Conservation (phyloP, 2,797 vertebrate species). For the Heliangelus exortis region DNA sequence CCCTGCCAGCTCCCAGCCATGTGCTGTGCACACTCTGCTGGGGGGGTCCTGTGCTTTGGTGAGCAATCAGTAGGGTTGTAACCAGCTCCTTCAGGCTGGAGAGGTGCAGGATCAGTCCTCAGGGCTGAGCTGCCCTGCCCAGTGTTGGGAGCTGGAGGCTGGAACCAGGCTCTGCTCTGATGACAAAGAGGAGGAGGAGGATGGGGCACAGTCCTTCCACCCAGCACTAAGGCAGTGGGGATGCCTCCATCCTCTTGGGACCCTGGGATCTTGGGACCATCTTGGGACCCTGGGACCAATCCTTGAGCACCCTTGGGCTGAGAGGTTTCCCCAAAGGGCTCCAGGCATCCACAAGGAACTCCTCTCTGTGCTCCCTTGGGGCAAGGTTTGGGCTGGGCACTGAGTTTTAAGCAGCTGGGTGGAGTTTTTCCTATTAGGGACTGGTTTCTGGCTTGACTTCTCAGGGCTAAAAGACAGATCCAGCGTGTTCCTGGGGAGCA, state of each 20-base stretch:
- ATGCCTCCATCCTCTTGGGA: not conserved
- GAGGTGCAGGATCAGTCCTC: not conserved
- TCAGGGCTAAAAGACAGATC: not conserved
- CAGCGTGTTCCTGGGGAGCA: not conserved
- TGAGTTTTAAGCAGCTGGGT: not conserved
- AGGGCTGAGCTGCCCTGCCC: not conserved
- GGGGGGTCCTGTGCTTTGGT: not conserved
- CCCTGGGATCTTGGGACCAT: not conserved
- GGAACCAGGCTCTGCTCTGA: not conserved
- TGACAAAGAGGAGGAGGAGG: not conserved
- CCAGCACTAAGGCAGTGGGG: not conserved
- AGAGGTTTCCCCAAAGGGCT: not conserved
- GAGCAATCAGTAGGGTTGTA: not conserved
- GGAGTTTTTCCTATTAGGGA: not conserved
- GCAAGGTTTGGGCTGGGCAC: not conserved
- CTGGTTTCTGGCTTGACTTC: not conserved
- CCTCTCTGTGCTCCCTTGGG: not conserved
- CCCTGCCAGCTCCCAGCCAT: not conserved
- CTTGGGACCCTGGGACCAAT: accelerated
- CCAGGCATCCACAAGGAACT: not conserved
- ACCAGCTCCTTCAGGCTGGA: not conserved
- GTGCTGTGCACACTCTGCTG: no score
- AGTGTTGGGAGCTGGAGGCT: not conserved
- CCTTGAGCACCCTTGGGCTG: accelerated
- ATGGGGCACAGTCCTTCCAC: not conserved